Conservation (phyloP, 2,888 invertebrate genomes). For the Tipula helvola region DNA sequence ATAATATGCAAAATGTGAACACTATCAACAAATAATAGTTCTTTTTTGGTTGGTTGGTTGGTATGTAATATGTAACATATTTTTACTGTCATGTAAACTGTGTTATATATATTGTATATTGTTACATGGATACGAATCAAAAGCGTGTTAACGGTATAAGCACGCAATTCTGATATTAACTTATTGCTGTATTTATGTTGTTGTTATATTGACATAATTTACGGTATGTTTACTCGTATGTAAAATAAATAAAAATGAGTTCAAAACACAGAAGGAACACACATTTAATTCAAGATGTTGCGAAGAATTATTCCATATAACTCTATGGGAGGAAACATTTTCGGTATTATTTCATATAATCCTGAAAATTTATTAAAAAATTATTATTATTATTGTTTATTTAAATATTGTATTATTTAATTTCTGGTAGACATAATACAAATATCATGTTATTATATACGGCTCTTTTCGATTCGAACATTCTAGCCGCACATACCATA, state of each 20-base stretch:
- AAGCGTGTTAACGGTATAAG: neutral
- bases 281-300: neutral
- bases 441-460: neutral
- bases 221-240: neutral
- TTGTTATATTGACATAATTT: neutral
- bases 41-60: neutral
- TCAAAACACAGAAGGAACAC: neutral
- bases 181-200: neutral
- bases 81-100: neutral
- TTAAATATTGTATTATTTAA: neutral
- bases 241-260: neutral
- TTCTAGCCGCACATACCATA: neutral
- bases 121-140: neutral
- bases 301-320: neutral
- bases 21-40: neutral
- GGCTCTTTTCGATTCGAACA: neutral
- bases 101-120: neutral
- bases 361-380: conserved; percentile 6
- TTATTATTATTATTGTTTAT: neutral
- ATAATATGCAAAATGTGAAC: neutral
- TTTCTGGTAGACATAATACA: neutral
- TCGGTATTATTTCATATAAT: conserved; percentile 9
- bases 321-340: neutral
- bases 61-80: neutral
- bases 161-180: neutral